These are phyloP conservation scores for Lycopodina hypogea DNA, from an alignment of 37 sponge, comb jelly and placozoan species.

Conservation along the genomic window DNA sequence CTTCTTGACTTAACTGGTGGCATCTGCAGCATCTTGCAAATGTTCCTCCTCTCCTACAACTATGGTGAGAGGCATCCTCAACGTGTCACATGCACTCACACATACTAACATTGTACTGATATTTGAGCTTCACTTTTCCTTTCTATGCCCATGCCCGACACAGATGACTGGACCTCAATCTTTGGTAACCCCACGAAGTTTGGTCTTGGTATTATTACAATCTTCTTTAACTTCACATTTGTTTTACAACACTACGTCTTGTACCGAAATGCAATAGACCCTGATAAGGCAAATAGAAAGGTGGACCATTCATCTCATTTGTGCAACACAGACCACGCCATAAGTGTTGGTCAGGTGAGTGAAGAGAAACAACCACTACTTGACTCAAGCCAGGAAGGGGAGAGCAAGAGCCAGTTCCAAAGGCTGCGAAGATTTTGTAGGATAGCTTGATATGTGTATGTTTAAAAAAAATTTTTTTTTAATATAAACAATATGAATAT, in stretches of 20 bases:
- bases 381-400: too few relatives aligned
- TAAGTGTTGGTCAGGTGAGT: too few relatives aligned
- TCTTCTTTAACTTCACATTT: constrained; percentile 85
- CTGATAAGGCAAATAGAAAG: too few relatives aligned
- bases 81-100: constrained; percentile 24
- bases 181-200: constrained; percentile 97
- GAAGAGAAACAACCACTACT: too few relatives aligned
- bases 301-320: too few relatives aligned
- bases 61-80: constrained; percentile 43
- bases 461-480: too few relatives aligned
- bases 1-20: constrained; percentile 95
- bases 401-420: too few relatives aligned
- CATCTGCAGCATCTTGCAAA: constrained; percentile 82
- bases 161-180: constrained; percentile 95
- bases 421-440: too few relatives aligned
- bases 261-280: constrained; percentile 46
- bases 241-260: constrained; percentile 92
- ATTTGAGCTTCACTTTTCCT: neutral
- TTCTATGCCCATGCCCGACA: neutral
- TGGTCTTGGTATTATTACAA: constrained; percentile 87
- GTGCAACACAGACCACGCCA: too few relatives aligned
- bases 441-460: too few relatives aligned
- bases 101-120: constrained; percentile 13
- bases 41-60: constrained; percentile 96
- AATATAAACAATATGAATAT: too few relatives aligned